Percentiles rank a stretch among this genome's conserved stretches.
phyloP scores from a whole-genome alignment of 2,888 invertebrate genomes.

The Danaus chrysippus region DNA sequence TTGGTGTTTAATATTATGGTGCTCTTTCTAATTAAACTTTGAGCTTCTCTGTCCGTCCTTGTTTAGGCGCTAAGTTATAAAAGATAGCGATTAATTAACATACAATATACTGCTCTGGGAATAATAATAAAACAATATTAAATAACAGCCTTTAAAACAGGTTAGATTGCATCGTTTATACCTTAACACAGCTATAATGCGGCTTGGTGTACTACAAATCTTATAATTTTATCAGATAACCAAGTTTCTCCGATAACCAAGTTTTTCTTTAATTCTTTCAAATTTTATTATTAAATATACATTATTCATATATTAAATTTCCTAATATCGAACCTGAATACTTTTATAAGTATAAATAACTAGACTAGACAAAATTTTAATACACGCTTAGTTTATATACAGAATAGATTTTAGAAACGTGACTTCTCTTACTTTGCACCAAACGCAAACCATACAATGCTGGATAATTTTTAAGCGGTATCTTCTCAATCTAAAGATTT shows the following conservation, averaged over 20 bases:
- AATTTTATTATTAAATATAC: too few species aligned
- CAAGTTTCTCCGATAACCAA: too few species aligned
- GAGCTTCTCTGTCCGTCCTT: slow-evolving; percentile 41
- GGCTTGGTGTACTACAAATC: too few species aligned
- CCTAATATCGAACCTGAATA: too few species aligned
- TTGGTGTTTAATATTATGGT: slow-evolving; percentile 70
- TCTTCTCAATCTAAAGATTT: slow-evolving; percentile 65
- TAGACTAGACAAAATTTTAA: too few species aligned
- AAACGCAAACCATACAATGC: slow-evolving; percentile 52
- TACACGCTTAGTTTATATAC: too few species aligned
- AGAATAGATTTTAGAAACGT: not conserved
- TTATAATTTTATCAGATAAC: too few species aligned
- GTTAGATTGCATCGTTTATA: too few species aligned
- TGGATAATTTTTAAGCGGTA: slow-evolving; percentile 64
- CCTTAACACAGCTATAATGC: too few species aligned
- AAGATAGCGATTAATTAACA: slow-evolving; percentile 18
- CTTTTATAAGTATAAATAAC: too few species aligned
- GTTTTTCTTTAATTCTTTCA: too few species aligned
- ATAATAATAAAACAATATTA: slow-evolving; percentile 6
- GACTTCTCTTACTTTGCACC: slow-evolving; percentile 38
- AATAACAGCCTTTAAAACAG: slow-evolving; percentile 24
- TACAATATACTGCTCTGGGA: not conserved
- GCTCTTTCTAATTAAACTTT: slow-evolving; percentile 76
- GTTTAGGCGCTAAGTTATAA: slow-evolving; percentile 31
- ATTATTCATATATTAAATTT: too few species aligned